Percentiles rank a stretch among this genome's conserved stretches.
Conservation (phyloP, 2,797 vertebrate genomes). For the Neosalanx taihuensis region DNA sequence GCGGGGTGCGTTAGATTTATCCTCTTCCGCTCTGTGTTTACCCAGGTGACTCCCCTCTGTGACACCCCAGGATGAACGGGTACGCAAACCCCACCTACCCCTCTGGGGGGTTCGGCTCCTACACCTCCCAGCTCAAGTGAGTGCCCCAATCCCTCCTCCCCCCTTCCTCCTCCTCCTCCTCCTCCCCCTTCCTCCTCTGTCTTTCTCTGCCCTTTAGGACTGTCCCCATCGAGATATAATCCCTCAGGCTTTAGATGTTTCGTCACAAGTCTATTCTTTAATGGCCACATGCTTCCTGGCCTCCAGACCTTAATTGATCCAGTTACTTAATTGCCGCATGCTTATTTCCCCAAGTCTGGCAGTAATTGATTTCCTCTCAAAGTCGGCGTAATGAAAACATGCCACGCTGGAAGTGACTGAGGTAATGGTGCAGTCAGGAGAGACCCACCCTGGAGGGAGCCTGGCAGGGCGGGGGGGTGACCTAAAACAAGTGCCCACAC, state of each 20-base stretch:
- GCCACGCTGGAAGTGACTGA: not conserved
- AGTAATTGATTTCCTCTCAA: conserved; percentile 3
- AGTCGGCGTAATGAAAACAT: not conserved
- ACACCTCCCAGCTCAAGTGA: conserved; percentile 62
- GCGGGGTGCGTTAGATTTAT: not conserved
- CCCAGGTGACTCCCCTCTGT: conserved; percentile 45
- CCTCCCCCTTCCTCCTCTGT: not conserved
- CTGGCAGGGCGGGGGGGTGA: not conserved
- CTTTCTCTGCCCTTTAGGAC: not conserved
- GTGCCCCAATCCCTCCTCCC: conserved; percentile 23
- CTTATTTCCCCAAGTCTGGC: conserved; percentile 9
- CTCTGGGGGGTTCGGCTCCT: conserved; percentile 52
- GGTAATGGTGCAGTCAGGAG: not conserved
- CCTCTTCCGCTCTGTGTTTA: not conserved
- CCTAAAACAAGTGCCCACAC: not conserved
- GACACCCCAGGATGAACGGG: conserved; percentile 69
- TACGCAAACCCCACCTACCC: conserved; percentile 51
- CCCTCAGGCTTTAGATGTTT: not conserved
- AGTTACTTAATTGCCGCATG: conserved; percentile 13
- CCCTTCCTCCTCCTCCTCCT: not conserved
- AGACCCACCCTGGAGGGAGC: not conserved
- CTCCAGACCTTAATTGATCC: conserved; percentile 15
- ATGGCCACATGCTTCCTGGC: not conserved
- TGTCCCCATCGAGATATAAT: not conserved
- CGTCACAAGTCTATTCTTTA: not conserved